Evolutionary conservation across 2,888 invertebrate genomes (phyloP), one percentile per base, ranked within the genome.

Genomic region (Rotaria magnacalcarata): DNA sequence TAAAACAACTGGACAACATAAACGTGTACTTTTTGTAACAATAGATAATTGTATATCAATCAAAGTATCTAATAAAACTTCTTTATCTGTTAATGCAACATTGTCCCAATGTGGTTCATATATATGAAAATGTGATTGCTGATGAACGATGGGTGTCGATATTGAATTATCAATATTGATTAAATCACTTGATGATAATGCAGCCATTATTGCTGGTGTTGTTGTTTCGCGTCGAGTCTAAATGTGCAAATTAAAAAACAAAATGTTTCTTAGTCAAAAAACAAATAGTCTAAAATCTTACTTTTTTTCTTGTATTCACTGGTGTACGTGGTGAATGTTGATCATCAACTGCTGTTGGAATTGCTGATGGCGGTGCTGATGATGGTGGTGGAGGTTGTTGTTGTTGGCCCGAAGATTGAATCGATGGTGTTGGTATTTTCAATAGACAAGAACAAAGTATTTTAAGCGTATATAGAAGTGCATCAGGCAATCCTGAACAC

Each of bases 11-110:
- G 80, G 80, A 80, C 80, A 80, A 80, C 43, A 43, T n/a, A 80
- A 24, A 5, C 47, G 80, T 47, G 80, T 80, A 80, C 47, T 80
- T 80, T 80, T 80, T 5, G 43, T 80, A 80, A 80, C 47, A 80
- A 80, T 80, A 19, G 47, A 80, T 80, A 80, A 47, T 80, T 80
- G 80, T 24, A 80, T 80, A 47, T 80, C 80, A 19, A 80, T 47
- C 2, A 80, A 14, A 24, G 47, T 47, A 47, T 80, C 47, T n/a
- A 80, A 80, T 43, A 80, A 24, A 10, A 80, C 8, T 24, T 80
- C 47, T 80, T 80, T 80, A 80, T 80, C 80, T 5, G 47, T 80
- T 47, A 80, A 80, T 24, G 47, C 24, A 4, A 80, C 24, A 80
- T 80, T 80, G 24, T 80, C 80, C 43, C 47, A 80, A 47, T 80